These are phyloP conservation scores for Caranx melampygus DNA, from an alignment of 2,113 vertebrate species.

Conservation along the genomic window DNA sequence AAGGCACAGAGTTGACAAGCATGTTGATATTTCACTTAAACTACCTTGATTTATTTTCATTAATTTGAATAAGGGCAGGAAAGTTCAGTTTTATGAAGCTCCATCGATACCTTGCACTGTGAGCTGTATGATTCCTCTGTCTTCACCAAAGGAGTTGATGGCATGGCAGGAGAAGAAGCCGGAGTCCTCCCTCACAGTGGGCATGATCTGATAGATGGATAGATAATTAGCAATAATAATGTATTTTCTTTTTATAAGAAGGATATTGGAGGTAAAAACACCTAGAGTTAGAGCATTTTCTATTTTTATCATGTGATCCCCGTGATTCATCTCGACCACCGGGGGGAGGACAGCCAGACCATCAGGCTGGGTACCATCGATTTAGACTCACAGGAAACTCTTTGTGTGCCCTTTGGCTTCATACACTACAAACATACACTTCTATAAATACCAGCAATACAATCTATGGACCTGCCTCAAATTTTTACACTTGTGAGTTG, in stretches of 20 bases:
- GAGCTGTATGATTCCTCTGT: conserved; percentile 97
- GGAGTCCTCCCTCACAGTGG: conserved; percentile 96
- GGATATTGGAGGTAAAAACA: no score
- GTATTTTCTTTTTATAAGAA: neutral
- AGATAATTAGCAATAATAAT: no score
- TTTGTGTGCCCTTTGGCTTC: neutral
- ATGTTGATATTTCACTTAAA: neutral
- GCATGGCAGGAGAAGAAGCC: conserved; percentile 99
- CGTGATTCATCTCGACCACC: neutral
- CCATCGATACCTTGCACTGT: conserved; percentile 93
- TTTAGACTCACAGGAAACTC: neutral
- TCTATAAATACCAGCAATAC: neutral
- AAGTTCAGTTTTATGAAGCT: neutral
- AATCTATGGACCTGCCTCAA: neutral
- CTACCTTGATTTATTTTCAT: neutral
- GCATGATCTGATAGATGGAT: conserved; percentile 88
- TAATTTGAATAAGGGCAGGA: neutral
- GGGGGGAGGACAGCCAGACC: no score
- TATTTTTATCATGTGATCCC: no score
- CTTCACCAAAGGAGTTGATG: conserved; percentile 98
- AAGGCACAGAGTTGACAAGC: conserved; percentile 1
- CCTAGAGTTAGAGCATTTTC: neutral
- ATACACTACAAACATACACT: neutral
- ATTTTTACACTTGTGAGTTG: neutral
- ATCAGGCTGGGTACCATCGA: neutral